These are phyloP conservation scores for Callipepla californica DNA, from an alignment of 2,113 vertebrate genomes.

Conservation along the genomic window DNA sequence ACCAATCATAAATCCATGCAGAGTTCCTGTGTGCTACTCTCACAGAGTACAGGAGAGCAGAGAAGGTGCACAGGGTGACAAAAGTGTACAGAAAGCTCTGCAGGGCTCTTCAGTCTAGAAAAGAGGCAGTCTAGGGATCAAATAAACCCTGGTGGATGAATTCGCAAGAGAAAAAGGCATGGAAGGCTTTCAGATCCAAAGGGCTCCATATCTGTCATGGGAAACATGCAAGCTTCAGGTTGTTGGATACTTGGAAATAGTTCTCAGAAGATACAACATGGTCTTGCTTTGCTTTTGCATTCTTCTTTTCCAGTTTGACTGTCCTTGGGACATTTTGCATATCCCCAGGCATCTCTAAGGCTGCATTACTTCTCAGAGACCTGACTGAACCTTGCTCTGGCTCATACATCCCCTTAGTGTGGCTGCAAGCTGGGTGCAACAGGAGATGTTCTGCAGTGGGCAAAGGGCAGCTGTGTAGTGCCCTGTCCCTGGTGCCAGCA, in stretches of 20 bases:
- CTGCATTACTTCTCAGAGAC: neutral
- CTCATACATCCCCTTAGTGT: neutral
- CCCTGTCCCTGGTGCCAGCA: neutral
- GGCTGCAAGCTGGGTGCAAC: neutral
- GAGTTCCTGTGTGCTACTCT: neutral
- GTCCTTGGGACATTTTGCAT: neutral
- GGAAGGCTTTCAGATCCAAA: neutral
- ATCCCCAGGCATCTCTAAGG: neutral
- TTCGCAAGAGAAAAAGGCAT: neutral
- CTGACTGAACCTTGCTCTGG: rapidly evolving
- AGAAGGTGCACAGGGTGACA: neutral
- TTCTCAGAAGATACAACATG: neutral
- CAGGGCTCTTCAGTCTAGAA: neutral
- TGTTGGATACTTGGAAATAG: neutral
- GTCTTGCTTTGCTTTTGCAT: neutral
- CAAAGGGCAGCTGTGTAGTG: neutral
- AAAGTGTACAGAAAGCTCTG: neutral
- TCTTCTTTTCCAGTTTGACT: neutral
- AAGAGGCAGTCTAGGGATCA: neutral
- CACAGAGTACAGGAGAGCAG: neutral
- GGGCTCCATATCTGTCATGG: neutral
- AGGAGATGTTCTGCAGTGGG: neutral
- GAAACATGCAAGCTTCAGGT: neutral
- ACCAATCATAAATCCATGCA: rapidly evolving
- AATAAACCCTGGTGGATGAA: neutral